phyloP scores from a whole-genome alignment of 2,113 vertebrate species.

The Halcyon malimbica region DNA sequence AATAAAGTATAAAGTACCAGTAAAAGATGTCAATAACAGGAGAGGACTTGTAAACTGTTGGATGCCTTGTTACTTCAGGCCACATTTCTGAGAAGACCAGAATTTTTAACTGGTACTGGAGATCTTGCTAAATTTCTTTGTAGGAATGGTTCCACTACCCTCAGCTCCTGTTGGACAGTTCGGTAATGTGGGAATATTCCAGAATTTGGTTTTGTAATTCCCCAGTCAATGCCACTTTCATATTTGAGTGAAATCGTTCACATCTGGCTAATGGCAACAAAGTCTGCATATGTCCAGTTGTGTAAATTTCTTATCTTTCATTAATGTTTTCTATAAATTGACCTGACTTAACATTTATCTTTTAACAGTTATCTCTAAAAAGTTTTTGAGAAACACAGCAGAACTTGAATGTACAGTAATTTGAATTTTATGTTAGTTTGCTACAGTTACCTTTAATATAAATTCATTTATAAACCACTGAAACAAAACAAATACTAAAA shows the following conservation, averaged over 20 bases:
- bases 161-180: neutral
- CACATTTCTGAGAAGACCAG: neutral
- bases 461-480: neutral
- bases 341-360: neutral
- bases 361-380: too few species aligned
- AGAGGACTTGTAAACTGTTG: neutral
- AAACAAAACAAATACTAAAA: neutral
- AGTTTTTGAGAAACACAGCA: neutral
- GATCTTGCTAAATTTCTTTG: neutral
- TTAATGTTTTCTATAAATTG: neutral
- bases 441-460: neutral
- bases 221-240: neutral
- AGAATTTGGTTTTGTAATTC: neutral
- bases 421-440: neutral
- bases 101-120: neutral
- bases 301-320: neutral
- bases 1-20: neutral
- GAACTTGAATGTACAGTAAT: neutral
- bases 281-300: neutral
- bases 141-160: neutral
- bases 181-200: neutral
- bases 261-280: neutral
- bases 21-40: neutral
- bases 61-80: neutral
- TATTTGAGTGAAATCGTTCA: neutral